Evolutionary conservation across 2,797 vertebrate genomes (phyloP).

Genomic region (Halcyon chelicuti): DNA sequence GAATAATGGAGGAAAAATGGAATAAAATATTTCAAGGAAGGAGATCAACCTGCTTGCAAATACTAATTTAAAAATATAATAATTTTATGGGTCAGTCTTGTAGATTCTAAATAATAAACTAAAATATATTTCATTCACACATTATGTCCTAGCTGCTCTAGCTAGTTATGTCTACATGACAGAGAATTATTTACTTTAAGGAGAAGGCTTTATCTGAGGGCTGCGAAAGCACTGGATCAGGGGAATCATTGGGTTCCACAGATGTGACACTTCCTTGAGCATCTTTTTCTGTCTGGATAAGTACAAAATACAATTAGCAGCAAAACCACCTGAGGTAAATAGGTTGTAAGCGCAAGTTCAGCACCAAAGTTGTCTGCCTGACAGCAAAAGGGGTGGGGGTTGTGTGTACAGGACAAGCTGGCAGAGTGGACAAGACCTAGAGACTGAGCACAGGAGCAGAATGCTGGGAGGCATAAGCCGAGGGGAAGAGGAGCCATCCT

Average conservation of each 20-base stretch:
- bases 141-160: neutral
- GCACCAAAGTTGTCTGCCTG: neutral
- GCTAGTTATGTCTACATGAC: neutral
- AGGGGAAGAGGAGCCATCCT: rapidly evolving
- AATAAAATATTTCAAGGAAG: neutral
- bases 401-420: neutral
- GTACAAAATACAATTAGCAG: neutral
- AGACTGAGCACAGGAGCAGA: neutral
- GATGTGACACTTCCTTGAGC: neutral
- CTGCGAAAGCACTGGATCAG: rapidly evolving
- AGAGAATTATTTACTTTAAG: neutral
- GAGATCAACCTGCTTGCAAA: neutral
- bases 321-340: neutral
- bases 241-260: neutral
- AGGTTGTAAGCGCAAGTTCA: neutral
- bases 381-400: rapidly evolving
- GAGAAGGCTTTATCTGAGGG: neutral
- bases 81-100: neutral
- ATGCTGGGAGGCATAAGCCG: neutral
- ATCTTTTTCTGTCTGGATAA: neutral
- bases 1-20: neutral
- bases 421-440: neutral
- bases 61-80: neutral
- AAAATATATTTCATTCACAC: neutral
- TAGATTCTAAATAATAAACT: neutral